Percentiles rank a stretch among this genome's conserved stretches.
These are phyloP conservation scores for Epinephelus lanceolatus DNA, from an alignment of 2,113 vertebrate species.

Conservation along the genomic window DNA sequence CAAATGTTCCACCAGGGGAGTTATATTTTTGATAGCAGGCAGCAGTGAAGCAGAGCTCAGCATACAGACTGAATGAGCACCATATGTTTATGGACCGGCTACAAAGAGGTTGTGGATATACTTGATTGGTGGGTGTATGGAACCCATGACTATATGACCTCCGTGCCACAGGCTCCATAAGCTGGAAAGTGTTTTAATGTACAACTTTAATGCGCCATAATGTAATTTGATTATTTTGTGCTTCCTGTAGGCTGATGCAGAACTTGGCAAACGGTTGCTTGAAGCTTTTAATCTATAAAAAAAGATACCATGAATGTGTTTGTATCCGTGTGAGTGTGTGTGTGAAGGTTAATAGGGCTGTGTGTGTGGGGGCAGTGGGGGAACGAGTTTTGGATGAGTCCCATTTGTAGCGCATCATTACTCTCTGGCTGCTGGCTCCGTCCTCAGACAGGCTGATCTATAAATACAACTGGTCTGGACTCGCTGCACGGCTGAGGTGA, in stretches of 20 bases:
- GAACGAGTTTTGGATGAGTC: conserved; percentile 72
- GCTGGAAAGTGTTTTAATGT: not conserved
- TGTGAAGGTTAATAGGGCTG: conserved; percentile 48
- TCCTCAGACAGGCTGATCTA: conserved; percentile 64
- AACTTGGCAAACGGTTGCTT: conserved; percentile 18
- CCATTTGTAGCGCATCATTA: conserved; percentile 74
- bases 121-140: not conserved
- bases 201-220: not conserved
- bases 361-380: conserved; percentile 26
- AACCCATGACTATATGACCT: not conserved
- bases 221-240: conserved; percentile 1
- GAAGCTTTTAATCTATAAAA: conserved; percentile 21
- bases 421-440: conserved; percentile 52
- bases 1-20: too few relatives aligned
- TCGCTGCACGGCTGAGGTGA: conserved; percentile 24
- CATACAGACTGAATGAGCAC: not conserved
- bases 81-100: not conserved
- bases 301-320: conserved; percentile 3
- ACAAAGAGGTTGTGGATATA: too few relatives aligned
- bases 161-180: not conserved
- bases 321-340: conserved; percentile 8
- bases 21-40: too few relatives aligned
- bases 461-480: conserved; percentile 58
- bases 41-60: not conserved
- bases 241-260: conserved; percentile 5